Evolutionary conservation across 1,140 invertebrate species (phyloP), one percentile per base, ranked within the genome.

Genomic region (Colletes gigas): DNA sequence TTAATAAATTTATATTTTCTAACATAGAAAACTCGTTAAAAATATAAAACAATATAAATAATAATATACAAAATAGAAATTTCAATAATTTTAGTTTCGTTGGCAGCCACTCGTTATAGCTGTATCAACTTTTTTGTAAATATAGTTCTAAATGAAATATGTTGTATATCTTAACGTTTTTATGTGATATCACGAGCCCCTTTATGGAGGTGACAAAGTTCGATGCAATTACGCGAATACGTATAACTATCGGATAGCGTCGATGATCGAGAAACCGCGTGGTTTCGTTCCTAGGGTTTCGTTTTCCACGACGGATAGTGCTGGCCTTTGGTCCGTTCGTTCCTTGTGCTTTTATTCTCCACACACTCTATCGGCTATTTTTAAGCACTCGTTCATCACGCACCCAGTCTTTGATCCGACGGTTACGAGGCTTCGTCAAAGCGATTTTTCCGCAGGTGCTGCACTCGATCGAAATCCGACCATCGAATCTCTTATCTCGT

Each of bases 331-430:
- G 21, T 15, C 41, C n/a, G 39, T 52, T 63, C 71, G 62, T n/a
- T 75, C 62, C 10, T 66, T 39, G 15, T 52, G 47, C 62, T 66
- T 75, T 75, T 66, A 75, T 75, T 66, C 73, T 10, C 50, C 17
- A 12, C 14, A 19, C 10, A 50, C 8, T 50, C 30, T 30, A 14
- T 19, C 17, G 30, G 44, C 50, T 65, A 75, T 57, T 75, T 75
- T 66, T 75, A 75, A 66, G 52, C 50, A 65, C 19, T 47, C 52
- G 55, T 66, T 66, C 62, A 66, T 75, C 73, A 66, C 73, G 73
- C 62, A 75, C 73, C 21, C n/a, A 54, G 62, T 55, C 73, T 75
- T 75, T 66, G 50, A 75, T 75, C 73, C 62, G 47, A 55, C 39
- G n/a, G 60, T 66, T 75, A 54, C 21, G 3, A 17, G 73, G 73